Base-by-base conservation (phyloP, 2,113 vertebrate species). In the Delphinus delphis region DNA sequence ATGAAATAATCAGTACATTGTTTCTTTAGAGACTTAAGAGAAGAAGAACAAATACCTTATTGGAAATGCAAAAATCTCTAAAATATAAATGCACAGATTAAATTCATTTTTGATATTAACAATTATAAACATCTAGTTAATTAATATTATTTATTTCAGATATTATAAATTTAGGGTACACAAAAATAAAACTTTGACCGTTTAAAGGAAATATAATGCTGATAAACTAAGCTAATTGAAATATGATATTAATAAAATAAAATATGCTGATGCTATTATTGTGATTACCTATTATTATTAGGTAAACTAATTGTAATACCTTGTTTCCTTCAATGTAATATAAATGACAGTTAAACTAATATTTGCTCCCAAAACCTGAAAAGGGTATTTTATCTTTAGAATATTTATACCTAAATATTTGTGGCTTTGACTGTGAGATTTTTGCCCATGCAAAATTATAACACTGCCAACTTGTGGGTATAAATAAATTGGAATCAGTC, bases 401-500 rank as follows among this genome's bases (percentile, higher is more conserved):
- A 18, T 77, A 21, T 79, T 79, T n/a, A 84, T 84, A 81, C 14
- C 0, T 74, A 38, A 93, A 8, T 77, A 86, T 80, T 50, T 80
- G 31, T 5, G 14, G 41, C 0, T 83, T 41, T 77, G 50, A 6
- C 38, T 95, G 85, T 93, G 88, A 84, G 14, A 92, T 3, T 4
- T 97, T 96, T 36, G 47, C 90, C 73, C 58, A 68, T 53, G 67
- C 44, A 95, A 97, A 96, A 18, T 47, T 3, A 8, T 74, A 93
- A 84, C 41, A 67, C 95, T 97, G 50, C 11, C 63, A 55, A 60
- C 50, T 97, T 96, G 20, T 55, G 65, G 1, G 13, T 68, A n/a
- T 23, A 97, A 97, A 90, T 76, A 93, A 96, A 95, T 92, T 96
- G 58, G n/a, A 88, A 96, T 83, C 86, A 97, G 92, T 93, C 92